Evolutionary conservation across 2,113 vertebrate genomes (phyloP), one percentile per base, ranked within the genome.

Genomic region (Ranitomeya variabilis): DNA sequence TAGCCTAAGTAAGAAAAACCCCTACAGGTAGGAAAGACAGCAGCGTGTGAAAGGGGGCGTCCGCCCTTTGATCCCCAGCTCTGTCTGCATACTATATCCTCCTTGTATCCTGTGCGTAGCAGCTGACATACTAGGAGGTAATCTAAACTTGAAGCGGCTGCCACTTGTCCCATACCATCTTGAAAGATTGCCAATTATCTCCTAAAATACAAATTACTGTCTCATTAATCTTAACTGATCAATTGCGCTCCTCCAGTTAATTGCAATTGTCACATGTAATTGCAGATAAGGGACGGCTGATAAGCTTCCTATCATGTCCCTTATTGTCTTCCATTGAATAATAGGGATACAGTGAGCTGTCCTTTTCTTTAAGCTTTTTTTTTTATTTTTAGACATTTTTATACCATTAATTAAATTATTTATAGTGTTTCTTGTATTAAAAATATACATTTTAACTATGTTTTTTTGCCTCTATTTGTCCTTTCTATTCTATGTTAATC

Each of bases 191-290:
- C 31, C 31, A 37, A 74, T 74, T 74, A 74, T 74, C 71, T 74
- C 31, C 71, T 45, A 45, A 45, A 74, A 74, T 74, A 45, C 31
- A 74, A 74, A 74, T 74, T 74, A 74, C 5, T 74, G 45, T 51
- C 71, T 74, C 31, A 74, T 74, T 74, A 74, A 74, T 74, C 71
- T 74, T 45, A 74, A 74, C 71, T 74, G 71, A 74, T 74, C 71
- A 45, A 51, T 74, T 37, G 31, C 14, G 37, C 37, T 74, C 31
- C 71, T 16, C 14, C 16, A 51, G 71, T 74, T 74, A 74, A 74
- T 74, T 74, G 71, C 37, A 37, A 74, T 74, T 74, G 71, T 74
- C 71, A 74, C 71, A 45, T 74, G 71, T 80, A 80, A 55, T 80
- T 55, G 78, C 52, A 23, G 52, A 80, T 80, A 80, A 59, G 78